Evolutionary conservation across 2,888 invertebrate genomes (phyloP).

Genomic region (Cremastinae sp.): DNA sequence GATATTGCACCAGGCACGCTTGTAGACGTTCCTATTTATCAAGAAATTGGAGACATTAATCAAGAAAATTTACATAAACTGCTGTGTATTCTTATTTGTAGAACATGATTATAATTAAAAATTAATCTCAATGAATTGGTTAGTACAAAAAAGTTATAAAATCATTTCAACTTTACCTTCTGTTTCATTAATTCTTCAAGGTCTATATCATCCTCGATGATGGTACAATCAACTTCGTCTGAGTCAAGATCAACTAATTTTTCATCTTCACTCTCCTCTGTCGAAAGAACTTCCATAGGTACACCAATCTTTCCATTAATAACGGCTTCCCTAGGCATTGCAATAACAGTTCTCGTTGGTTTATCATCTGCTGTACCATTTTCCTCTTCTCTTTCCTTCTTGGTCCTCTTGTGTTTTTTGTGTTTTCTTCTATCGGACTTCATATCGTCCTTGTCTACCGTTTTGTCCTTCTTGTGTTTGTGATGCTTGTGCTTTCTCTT

Average conservation of each 20-base stretch:
- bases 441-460: constrained; percentile 67
- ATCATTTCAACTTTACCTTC: too few relatives aligned
- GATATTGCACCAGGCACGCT: constrained; percentile 88
- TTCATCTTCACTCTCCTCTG: constrained; percentile 78
- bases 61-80: too few relatives aligned
- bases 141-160: too few relatives aligned
- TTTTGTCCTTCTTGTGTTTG: constrained; percentile 78
- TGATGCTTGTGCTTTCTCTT: constrained; percentile 79
- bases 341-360: constrained; percentile 59
- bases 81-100: too few relatives aligned
- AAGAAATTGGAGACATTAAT: too few relatives aligned
- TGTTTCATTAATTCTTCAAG: constrained; percentile 94
- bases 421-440: constrained; percentile 73
- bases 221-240: constrained; percentile 84
- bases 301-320: constrained; percentile 75
- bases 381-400: constrained; percentile 72
- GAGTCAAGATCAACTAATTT: constrained; percentile 78
- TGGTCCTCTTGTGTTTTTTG: constrained; percentile 77
- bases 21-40: constrained; percentile 83
- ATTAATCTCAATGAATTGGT: too few relatives aligned
- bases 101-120: too few relatives aligned
- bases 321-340: constrained; percentile 67
- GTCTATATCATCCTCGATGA: constrained; percentile 92
- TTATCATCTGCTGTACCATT: constrained; percentile 74
- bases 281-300: constrained; percentile 74